Evolutionary conservation across 2,113 vertebrate species (phyloP), one percentile per base, ranked within the genome.

Genomic region (Chiloscyllium plagiosum): DNA sequence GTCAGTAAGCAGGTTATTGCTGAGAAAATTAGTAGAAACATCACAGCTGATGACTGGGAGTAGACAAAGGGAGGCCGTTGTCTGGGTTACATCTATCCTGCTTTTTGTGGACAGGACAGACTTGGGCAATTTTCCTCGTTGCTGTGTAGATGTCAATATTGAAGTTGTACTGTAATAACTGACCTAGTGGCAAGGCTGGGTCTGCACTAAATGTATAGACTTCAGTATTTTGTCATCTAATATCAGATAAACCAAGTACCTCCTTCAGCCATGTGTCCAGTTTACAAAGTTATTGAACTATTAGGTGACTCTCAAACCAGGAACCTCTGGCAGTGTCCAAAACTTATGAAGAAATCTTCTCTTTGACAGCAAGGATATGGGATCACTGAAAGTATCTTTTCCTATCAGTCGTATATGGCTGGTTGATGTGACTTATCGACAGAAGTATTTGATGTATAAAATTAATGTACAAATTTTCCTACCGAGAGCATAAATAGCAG

Each of bases 401-500:
- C 37, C 19, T 17, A 15, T 3, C 24, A 61, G 56, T 65, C 61
- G 33, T 92, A 52, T 29, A 65, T 15, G 33, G 89, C 50, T 37
- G 37, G 42, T 1, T 47, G 17, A 83, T 83, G 52, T 26, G 56
- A 33, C 26, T n/a, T 90, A n/a, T 90, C 66, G 37, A 66, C 17
- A 68, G 6, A 47, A 93, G 22, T 65, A 89, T 3, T 6, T 42
- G 37, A 83, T 19, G 68, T n/a, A 47, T 95, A 47, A n/a, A 29
- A 68, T 20, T 56, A 26, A 37, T 96, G 15, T 47, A 26, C 22
- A 50, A 37, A 50, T 56, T 42, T 96, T 97, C 96, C 97, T 98
- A 99, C 99, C 99, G 29, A 99, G 98, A 96, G 99, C 99, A 96
- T 99, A 99, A 94, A 99, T 98, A 96, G 98, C 98, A 50, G 99